Conservation (phyloP, 2,797 vertebrate genomes). For the Coreius guichenoti region DNA sequence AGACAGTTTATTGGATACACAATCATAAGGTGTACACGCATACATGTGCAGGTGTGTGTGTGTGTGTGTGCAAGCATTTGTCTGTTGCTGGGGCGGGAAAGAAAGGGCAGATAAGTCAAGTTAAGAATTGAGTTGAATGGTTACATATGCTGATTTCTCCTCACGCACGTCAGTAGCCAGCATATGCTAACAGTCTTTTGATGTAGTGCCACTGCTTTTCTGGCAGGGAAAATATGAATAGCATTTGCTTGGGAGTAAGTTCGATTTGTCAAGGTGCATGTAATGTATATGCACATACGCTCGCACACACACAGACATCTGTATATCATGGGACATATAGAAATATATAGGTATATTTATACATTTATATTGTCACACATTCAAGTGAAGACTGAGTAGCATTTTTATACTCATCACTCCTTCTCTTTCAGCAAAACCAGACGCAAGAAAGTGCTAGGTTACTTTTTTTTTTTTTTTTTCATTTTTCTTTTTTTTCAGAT, state of each 20-base stretch:
- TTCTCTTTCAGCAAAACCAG: constrained; percentile 79
- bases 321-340: constrained; percentile 59
- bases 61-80: constrained; percentile 74
- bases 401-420: constrained; percentile 77
- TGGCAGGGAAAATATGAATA: constrained; percentile 33
- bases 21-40: constrained; percentile 83
- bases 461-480: constrained; percentile 77
- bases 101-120: constrained; percentile 36
- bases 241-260: constrained; percentile 46
- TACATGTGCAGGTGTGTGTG: constrained; percentile 76
- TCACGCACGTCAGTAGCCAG: constrained; percentile 20
- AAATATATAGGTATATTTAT: constrained; percentile 76
- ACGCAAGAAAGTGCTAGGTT: constrained; percentile 82
- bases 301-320: constrained; percentile 74
- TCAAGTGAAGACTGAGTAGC: constrained; percentile 83
- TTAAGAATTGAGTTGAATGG: not conserved
- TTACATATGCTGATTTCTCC: constrained; percentile 19
- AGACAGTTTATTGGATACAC: constrained; percentile 82
- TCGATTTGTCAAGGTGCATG: constrained; percentile 52
- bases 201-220: constrained; percentile 50
- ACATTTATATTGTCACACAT: constrained; percentile 80
- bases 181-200: constrained; percentile 60
- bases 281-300: constrained; percentile 61
- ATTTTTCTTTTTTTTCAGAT: constrained; percentile 69
- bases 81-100: constrained; percentile 43